Evolutionary conservation across 2,888 invertebrate genomes (phyloP).

Genomic region (Synanthedon andrenaeformis): DNA sequence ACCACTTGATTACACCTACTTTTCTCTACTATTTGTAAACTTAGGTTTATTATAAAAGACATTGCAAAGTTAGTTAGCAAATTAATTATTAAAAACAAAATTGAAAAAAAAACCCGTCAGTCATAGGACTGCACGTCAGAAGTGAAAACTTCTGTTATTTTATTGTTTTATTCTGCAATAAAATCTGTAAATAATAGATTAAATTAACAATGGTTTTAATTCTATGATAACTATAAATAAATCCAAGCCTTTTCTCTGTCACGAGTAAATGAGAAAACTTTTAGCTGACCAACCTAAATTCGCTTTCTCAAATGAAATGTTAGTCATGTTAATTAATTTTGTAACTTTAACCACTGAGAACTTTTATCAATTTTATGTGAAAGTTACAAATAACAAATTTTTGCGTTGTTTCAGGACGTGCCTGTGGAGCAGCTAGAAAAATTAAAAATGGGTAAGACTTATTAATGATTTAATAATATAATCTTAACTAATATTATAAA

Average conservation of each 20-base stretch:
- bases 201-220: too few species aligned
- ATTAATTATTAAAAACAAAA: too few species aligned
- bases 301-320: neutral
- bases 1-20: too few species aligned
- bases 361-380: neutral
- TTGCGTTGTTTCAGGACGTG: conserved; percentile 41
- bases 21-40: too few species aligned
- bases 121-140: too few species aligned
- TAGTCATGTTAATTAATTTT: neutral
- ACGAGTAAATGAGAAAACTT: neutral
- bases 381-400: neutral
- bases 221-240: neutral
- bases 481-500: too few species aligned
- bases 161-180: too few species aligned
- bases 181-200: too few species aligned
- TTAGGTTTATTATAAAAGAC: too few species aligned
- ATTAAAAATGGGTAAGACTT: conserved; percentile 44
- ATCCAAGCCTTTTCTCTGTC: neutral
- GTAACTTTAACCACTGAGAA: neutral
- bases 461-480: conserved; percentile 1
- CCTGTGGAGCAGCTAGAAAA: conserved; percentile 58
- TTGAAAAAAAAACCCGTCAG: too few species aligned
- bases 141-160: too few species aligned
- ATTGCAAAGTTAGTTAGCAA: too few species aligned
- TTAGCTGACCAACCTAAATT: neutral